Percentiles rank a stretch among this genome's conserved stretches.
Conservation (phyloP, 2,113 vertebrate species). For the Muntiacus muntjak region DNA sequence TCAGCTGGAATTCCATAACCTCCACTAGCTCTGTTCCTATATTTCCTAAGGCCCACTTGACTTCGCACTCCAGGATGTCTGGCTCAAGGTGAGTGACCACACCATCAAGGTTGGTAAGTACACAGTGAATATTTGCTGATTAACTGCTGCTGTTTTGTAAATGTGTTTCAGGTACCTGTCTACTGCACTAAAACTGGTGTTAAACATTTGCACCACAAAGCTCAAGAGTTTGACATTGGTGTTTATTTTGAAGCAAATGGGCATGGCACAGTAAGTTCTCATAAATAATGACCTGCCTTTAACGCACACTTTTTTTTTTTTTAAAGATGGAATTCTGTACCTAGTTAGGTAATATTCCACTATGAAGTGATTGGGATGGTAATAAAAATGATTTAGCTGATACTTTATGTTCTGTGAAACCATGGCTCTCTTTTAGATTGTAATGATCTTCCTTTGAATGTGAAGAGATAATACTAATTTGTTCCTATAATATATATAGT, state of each 20-base stretch:
- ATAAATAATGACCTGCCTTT: neutral
- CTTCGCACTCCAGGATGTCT: neutral
- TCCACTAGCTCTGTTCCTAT: neutral
- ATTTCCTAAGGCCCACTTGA: neutral
- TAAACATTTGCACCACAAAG: slow-evolving; percentile 95
- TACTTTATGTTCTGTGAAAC: neutral
- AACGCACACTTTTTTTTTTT: neutral
- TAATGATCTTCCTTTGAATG: neutral
- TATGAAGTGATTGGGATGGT: neutral
- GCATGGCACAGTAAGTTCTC: slow-evolving; percentile 93
- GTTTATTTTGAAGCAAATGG: slow-evolving; percentile 99
- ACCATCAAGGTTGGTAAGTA: neutral
- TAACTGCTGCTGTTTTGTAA: neutral
- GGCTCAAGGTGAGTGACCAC: neutral
- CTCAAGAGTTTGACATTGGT: slow-evolving; percentile 93
- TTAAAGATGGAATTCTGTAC: neutral
- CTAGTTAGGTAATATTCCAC: neutral
- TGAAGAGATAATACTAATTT: neutral
- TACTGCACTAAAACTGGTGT: slow-evolving; percentile 96
- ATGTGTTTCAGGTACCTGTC: slow-evolving; percentile 86
- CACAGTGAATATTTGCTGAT: neutral
- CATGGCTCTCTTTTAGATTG: neutral
- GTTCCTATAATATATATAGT: neutral
- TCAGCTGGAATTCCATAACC: neutral
- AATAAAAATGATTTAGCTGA: neutral